Percentiles rank a stretch among this genome's conserved stretches.
Evolutionary conservation across 2,888 invertebrate species (phyloP).

Genomic region (Drosophila infuscata): DNA sequence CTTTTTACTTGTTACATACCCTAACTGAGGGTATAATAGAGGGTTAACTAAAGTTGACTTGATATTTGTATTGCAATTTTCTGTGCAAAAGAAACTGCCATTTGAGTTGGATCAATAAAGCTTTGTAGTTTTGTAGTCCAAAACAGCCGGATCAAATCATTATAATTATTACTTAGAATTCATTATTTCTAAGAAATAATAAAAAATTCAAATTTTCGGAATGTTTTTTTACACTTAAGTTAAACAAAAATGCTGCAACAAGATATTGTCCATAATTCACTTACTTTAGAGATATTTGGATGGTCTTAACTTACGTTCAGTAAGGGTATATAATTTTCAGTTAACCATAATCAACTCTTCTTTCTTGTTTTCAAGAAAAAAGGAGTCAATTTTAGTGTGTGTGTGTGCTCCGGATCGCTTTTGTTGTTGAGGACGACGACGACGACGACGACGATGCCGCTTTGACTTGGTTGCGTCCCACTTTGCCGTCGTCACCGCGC

Average conservation of each 20-base stretch:
- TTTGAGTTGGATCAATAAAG: background rate
- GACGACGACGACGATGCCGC: constrained; percentile 36
- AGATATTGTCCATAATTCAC: background rate
- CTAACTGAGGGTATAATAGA: background rate
- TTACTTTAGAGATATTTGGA: background rate
- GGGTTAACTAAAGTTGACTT: background rate
- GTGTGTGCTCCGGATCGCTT: constrained; percentile 40
- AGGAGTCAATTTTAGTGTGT: constrained; percentile 50
- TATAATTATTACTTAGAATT: background rate
- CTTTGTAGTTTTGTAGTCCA: background rate
- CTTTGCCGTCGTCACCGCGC: constrained; percentile 55
- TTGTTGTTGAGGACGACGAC: constrained; percentile 40
- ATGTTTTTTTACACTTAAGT: background rate
- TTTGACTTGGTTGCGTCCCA: constrained; percentile 80
- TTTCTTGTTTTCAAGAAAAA: constrained; percentile 17
- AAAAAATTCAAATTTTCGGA: background rate
- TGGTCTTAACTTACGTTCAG: background rate
- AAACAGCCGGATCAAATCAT: background rate
- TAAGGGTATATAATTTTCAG: constrained; percentile 11
- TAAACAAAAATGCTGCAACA: background rate
- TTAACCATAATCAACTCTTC: background rate
- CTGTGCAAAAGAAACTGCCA: background rate
- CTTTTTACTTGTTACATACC: constrained; percentile 28
- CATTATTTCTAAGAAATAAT: background rate
- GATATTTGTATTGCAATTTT: background rate